Percentiles rank a stretch among this genome's conserved stretches.
Conservation (phyloP, 1,140 invertebrate species). For the Halotydeus destructor region DNA sequence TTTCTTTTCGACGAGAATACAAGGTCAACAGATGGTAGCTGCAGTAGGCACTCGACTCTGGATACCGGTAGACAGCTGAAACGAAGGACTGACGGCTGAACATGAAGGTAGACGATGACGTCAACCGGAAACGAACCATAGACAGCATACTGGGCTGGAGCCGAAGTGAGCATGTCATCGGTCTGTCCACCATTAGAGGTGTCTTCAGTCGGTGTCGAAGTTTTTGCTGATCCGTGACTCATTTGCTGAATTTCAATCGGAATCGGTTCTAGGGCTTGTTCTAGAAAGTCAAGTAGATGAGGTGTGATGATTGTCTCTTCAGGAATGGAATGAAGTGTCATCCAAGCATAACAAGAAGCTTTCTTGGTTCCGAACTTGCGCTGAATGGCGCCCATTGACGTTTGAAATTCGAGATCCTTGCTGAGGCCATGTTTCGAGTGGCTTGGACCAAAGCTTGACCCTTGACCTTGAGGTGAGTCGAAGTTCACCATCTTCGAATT, state of each 20-base stretch:
- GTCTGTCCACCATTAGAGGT: not conserved
- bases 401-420: not conserved
- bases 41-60: slow-evolving; percentile 83
- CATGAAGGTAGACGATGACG: slow-evolving; percentile 93
- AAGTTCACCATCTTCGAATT: slow-evolving; percentile 19
- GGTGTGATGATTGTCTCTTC: slow-evolving; percentile 87
- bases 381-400: not conserved
- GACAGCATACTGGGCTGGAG: slow-evolving; percentile 21
- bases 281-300: slow-evolving; percentile 77
- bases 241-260: slow-evolving; percentile 32
- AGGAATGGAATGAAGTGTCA: slow-evolving; percentile 80
- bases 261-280: slow-evolving; percentile 82
- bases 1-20: slow-evolving; percentile 75
- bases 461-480: not conserved
- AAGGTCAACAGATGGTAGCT: slow-evolving; percentile 79
- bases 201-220: not conserved
- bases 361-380: slow-evolving; percentile 44
- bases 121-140: slow-evolving; percentile 92
- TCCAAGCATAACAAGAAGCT: slow-evolving; percentile 81
- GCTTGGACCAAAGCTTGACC: not conserved
- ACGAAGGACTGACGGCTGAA: slow-evolving; percentile 84
- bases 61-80: slow-evolving; percentile 90
- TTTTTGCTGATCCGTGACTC: slow-evolving; percentile 10
- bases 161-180: slow-evolving; percentile 15
- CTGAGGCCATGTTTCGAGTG: not conserved